Evolutionary conservation across 2,888 invertebrate genomes (phyloP), one percentile per base, ranked within the genome.

Genomic region (Osmoderma eremita): DNA sequence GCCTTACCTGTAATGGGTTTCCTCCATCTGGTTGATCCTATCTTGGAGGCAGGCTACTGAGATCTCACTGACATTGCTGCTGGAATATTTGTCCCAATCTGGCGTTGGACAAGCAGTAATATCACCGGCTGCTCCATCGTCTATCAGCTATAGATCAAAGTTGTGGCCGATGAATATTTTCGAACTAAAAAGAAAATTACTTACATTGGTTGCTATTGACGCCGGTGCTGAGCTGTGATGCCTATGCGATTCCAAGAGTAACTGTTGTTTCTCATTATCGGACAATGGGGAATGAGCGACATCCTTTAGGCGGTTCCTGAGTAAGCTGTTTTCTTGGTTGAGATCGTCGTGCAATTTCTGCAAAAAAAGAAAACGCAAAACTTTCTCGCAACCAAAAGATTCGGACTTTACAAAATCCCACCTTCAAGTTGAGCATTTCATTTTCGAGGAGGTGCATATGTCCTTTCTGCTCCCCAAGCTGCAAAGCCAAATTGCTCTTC

Each of bases 11-110:
- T 93, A 91, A 78, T 94, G 93, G 15, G 92, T 93, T 81, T 94
- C 94, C 80, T 94, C 94, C 94, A 94, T 95, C 83, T 95, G 94
- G 80, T 94, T 87, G 75, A 97, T 95, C 78, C 95, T 89, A 80
- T 97, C 97, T 83, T 97, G 97, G 70, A 95, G 86, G 80, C 95
- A 95, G 17, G 95, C 95, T 70, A 97, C 94, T 2, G 93, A 93
- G 65, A 95, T 90, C 83, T 96, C 95, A 81, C 94, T 94, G 72
- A 91, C 86, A 3, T 92, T 92, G 69, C 94, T 92, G 49, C 91
- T 92, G 66, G 94, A 94, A 81, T 94, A 92, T 80, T 94, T 94
- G 83, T 96, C 95, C 96, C 96, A 96, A 73, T 94, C 94, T 5
- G 92, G 92, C 6, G 91, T 91, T 70, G 88, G 86, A 67, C 90